Evolutionary conservation across 2,113 vertebrate species (phyloP).

Genomic region (Scortum barcoo): DNA sequence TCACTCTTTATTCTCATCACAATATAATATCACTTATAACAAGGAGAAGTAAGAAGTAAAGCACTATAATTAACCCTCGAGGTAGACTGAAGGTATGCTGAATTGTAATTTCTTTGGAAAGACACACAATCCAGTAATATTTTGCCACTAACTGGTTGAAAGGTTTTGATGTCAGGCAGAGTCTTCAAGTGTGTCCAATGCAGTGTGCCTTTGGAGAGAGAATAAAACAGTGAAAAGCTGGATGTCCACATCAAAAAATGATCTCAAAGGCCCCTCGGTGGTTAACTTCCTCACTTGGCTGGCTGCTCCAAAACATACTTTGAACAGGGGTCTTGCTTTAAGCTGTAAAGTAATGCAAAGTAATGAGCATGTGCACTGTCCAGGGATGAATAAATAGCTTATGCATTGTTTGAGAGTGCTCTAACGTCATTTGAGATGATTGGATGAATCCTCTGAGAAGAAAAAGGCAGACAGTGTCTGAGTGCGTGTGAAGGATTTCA

Average conservation of each 20-base stretch:
- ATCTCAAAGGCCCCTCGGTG: background rate
- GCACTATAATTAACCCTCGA: too few species aligned
- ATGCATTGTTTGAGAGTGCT: slow-evolving; percentile 21
- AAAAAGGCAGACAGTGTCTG: background rate
- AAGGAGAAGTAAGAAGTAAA: too few species aligned
- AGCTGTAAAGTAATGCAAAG: background rate
- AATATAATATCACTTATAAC: too few species aligned
- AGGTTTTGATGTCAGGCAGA: background rate
- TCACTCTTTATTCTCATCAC: background rate
- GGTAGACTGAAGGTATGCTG: too few species aligned
- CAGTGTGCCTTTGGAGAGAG: background rate
- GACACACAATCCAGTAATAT: too few species aligned
- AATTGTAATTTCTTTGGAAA: too few species aligned
- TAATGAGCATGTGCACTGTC: slow-evolving; percentile 21
- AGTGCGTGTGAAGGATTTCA: slow-evolving; percentile 26
- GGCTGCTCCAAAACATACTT: background rate
- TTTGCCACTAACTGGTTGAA: background rate
- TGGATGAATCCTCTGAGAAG: slow-evolving; percentile 3
- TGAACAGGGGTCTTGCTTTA: background rate
- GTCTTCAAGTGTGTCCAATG: background rate
- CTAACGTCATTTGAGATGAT: slow-evolving; percentile 8
- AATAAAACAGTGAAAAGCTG: background rate
- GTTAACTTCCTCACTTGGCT: background rate
- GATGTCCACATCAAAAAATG: too few species aligned
- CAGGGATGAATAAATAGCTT: background rate